phyloP scores from a whole-genome alignment of 2,797 vertebrate genomes.

The Enteromius fasciolatus region DNA sequence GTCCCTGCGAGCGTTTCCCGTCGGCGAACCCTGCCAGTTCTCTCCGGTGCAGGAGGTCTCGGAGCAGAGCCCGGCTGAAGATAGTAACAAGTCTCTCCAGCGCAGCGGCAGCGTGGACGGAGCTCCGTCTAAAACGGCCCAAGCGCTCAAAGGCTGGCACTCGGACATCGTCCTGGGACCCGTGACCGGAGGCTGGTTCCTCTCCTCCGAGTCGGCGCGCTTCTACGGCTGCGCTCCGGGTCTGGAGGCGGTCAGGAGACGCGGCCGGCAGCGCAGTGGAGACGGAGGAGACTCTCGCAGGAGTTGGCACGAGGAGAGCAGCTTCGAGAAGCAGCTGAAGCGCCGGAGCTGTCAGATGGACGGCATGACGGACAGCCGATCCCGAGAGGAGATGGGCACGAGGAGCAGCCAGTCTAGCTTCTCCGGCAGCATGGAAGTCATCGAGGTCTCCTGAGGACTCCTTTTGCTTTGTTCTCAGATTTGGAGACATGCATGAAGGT shows the following conservation, averaged over 20 bases:
- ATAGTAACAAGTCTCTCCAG: slow-evolving; percentile 68
- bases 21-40: slow-evolving; percentile 88
- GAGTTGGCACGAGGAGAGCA: slow-evolving; percentile 97
- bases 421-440: slow-evolving; percentile 96
- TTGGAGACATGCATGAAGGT: neutral
- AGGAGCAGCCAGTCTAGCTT: slow-evolving; percentile 87
- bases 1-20: slow-evolving; percentile 71
- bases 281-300: slow-evolving; percentile 86
- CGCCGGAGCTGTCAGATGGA: slow-evolving; percentile 96
- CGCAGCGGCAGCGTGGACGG: slow-evolving; percentile 89
- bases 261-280: slow-evolving; percentile 79
- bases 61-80: slow-evolving; percentile 71
- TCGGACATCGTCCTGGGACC: slow-evolving; percentile 89
- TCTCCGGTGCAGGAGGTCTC: slow-evolving; percentile 92
- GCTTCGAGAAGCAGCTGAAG: slow-evolving; percentile 97
- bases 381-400: slow-evolving; percentile 83
- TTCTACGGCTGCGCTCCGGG: slow-evolving; percentile 59
- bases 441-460: slow-evolving; percentile 90
- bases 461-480: neutral
- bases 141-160: slow-evolving; percentile 90
- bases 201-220: slow-evolving; percentile 71
- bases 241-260: slow-evolving; percentile 82
- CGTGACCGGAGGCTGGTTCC: slow-evolving; percentile 85
- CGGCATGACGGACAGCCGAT: slow-evolving; percentile 79
- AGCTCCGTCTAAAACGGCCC: slow-evolving; percentile 54